phyloP scores from a whole-genome alignment of 2,113 vertebrate genomes.

The Osmerus mordax region DNA sequence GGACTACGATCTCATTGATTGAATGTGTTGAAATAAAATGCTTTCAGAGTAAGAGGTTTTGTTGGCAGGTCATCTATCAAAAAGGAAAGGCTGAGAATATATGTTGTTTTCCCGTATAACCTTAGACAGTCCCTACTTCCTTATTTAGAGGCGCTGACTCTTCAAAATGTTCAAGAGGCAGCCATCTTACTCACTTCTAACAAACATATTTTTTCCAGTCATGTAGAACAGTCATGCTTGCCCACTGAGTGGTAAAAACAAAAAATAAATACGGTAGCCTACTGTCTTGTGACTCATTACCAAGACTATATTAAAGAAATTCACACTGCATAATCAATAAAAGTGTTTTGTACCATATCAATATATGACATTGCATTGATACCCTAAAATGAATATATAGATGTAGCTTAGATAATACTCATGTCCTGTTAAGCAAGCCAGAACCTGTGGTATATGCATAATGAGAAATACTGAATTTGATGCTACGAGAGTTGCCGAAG shows the following conservation, averaged over 20 bases:
- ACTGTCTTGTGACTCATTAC: slow-evolving; percentile 30
- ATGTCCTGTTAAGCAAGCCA: too few species aligned
- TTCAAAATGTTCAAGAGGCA: not conserved
- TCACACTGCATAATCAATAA: too few species aligned
- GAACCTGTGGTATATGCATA: too few species aligned
- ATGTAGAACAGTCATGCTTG: slow-evolving; percentile 45
- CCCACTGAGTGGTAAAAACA: slow-evolving; percentile 36
- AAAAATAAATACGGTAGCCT: slow-evolving; percentile 40
- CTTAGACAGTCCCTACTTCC: not conserved
- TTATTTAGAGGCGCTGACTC: not conserved
- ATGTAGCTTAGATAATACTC: too few species aligned
- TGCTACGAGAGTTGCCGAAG: too few species aligned
- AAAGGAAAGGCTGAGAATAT: not conserved
- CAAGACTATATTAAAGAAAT: too few species aligned
- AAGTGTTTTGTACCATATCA: too few species aligned
- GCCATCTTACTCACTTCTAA: slow-evolving; percentile 40
- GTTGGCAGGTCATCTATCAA: not conserved
- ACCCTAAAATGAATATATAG: too few species aligned
- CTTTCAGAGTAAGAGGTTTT: not conserved
- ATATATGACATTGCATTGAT: too few species aligned
- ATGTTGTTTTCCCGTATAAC: too few species aligned
- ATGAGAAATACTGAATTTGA: too few species aligned
- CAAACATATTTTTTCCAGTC: slow-evolving; percentile 55
- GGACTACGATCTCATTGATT: not conserved
- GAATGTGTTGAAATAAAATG: not conserved